These are phyloP conservation scores for Mystacornis crossleyi DNA, from an alignment of 2,113 vertebrate species.

Conservation along the genomic window DNA sequence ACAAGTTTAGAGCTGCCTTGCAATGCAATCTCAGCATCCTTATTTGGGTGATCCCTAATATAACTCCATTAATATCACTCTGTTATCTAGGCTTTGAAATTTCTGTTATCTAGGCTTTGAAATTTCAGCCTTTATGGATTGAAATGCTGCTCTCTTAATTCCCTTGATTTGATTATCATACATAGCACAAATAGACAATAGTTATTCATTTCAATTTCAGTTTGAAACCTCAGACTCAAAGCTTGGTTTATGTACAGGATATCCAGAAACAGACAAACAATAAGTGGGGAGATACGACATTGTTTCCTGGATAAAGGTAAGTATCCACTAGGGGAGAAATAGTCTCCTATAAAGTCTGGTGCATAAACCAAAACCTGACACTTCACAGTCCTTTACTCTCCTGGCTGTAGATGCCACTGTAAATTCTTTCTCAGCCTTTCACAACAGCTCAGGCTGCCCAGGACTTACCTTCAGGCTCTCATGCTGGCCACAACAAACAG, in stretches of 20 bases:
- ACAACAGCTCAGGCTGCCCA: not conserved
- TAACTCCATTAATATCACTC: not conserved
- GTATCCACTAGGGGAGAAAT: not conserved
- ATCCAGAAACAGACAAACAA: not conserved
- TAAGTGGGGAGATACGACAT: not conserved
- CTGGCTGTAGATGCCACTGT: not conserved
- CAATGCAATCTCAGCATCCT: not conserved
- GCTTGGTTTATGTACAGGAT: accelerated
- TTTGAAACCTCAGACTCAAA: not conserved
- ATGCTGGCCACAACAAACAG: not conserved
- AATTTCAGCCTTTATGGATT: not conserved
- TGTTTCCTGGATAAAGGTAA: not conserved
- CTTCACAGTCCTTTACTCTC: not conserved
- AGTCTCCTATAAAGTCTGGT: not conserved
- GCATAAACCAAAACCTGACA: not conserved
- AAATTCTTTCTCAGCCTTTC: not conserved
- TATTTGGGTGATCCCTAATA: not conserved
- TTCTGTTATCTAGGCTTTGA: not conserved
- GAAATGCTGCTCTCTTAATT: not conserved
- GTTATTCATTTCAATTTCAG: not conserved
- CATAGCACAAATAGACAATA: not conserved
- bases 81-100: not conserved
- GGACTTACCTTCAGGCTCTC: not conserved
- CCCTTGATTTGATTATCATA: not conserved
- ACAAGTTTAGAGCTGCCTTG: accelerated